Percentiles rank a stretch among this genome's conserved stretches.
These are phyloP conservation scores for Periparus ater DNA, from an alignment of 2,797 vertebrate genomes.

Conservation along the genomic window DNA sequence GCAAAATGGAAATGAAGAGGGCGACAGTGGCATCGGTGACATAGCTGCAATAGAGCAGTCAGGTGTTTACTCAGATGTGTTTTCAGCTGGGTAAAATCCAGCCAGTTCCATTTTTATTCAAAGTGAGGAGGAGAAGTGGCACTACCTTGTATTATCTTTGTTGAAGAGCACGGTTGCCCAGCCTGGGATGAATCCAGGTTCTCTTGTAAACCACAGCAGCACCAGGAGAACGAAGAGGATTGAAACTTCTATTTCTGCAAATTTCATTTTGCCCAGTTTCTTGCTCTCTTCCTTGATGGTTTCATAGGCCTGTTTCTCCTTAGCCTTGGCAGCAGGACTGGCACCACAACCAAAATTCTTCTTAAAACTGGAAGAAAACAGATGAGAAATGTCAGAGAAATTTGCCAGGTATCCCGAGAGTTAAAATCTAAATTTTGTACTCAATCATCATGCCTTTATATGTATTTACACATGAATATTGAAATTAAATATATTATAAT, in stretches of 20 bases:
- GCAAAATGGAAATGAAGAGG: slow-evolving; percentile 75
- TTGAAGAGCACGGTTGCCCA: slow-evolving; percentile 88
- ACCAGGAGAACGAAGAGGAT: slow-evolving; percentile 83
- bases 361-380: slow-evolving; percentile 77
- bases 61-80: not conserved
- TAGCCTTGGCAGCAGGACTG: not conserved
- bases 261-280: slow-evolving; percentile 84
- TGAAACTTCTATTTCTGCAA: slow-evolving; percentile 83
- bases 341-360: slow-evolving; percentile 84
- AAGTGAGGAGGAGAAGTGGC: not conserved
- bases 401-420: not conserved
- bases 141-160: slow-evolving; percentile 54
- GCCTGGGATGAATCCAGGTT: slow-evolving; percentile 90
- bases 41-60: slow-evolving; percentile 65
- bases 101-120: not conserved
- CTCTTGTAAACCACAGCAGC: slow-evolving; percentile 91
- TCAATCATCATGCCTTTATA: not conserved
- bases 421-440: not conserved
- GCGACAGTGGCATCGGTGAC: slow-evolving; percentile 82
- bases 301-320: slow-evolving; percentile 74
- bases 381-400: not conserved
- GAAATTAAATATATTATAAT: not conserved
- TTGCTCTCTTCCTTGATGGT: slow-evolving; percentile 82
- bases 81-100: not conserved
- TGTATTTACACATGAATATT: not conserved